phyloP scores from a whole-genome alignment of 64 coral and sea anemone species.

The Orbicella faveolata region DNA sequence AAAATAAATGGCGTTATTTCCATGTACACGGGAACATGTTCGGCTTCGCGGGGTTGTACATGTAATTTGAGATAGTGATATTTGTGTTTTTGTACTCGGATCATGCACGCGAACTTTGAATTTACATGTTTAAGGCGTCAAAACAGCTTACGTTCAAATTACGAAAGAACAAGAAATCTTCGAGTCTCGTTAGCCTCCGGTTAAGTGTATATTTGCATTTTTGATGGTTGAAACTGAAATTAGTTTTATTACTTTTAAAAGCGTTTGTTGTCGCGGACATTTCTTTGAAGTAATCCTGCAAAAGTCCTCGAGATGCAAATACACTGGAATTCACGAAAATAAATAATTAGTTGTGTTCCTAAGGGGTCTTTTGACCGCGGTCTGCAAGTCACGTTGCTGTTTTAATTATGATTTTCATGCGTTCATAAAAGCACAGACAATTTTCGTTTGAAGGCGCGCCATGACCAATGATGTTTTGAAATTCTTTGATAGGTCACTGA shows the following conservation, averaged over 20 bases:
- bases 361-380: neutral
- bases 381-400: neutral
- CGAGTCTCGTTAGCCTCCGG: neutral
- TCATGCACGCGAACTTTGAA: neutral
- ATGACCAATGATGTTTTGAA: neutral
- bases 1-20: neutral
- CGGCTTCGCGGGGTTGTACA: neutral
- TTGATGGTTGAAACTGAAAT: neutral
- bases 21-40: neutral
- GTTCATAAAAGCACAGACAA: slow-evolving; percentile 7
- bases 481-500: neutral
- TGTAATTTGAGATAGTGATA: slow-evolving; percentile 2
- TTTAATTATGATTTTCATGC: neutral
- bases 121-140: slow-evolving; percentile 3
- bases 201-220: slow-evolving; percentile 15
- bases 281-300: no score
- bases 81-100: neutral
- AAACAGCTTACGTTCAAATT: slow-evolving; percentile 2
- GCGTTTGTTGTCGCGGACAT: neutral
- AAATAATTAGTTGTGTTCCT: neutral
- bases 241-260: slow-evolving; percentile 14
- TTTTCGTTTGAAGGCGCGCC: neutral
- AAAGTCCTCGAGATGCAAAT: neutral
- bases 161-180: neutral
- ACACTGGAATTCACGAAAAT: neutral